A percentile compares a stretch with the other conserved stretches of the same genome.
These are phyloP conservation scores for Electrona antarctica DNA, from an alignment of 2,113 vertebrate genomes.

Conservation along the genomic window DNA sequence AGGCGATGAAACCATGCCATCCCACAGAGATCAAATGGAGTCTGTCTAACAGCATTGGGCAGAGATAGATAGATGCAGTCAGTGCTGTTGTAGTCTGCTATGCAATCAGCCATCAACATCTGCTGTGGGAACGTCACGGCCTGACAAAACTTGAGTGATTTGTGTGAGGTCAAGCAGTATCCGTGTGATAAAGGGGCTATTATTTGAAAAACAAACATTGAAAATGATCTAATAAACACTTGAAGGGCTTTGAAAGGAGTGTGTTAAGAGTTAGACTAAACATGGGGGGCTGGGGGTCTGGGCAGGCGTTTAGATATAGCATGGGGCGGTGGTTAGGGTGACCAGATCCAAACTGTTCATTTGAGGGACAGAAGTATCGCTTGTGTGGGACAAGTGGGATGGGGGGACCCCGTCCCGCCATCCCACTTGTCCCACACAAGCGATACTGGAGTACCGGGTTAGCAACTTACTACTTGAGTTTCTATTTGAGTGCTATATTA, in stretches of 20 bases:
- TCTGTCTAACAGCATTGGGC: slow-evolving; percentile 32
- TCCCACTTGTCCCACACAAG: no score
- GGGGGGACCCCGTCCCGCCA: no score
- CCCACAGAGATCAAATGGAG: slow-evolving; percentile 36
- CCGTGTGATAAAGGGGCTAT: slow-evolving; percentile 40
- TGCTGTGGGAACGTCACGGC: slow-evolving; percentile 52
- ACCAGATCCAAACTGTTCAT: no score
- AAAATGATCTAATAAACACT: slow-evolving; percentile 64
- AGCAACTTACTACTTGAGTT: no score
- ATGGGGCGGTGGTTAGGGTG: neutral
- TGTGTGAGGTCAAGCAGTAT: slow-evolving; percentile 50
- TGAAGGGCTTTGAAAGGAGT: slow-evolving; percentile 45
- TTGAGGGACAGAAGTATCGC: no score
- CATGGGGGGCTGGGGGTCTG: slow-evolving; percentile 38
- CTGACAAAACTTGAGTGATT: slow-evolving; percentile 50
- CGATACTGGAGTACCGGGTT: no score
- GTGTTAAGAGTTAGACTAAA: slow-evolving; percentile 50
- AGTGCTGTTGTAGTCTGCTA: slow-evolving; percentile 5
- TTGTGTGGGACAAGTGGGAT: no score
- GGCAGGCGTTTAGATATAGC: slow-evolving; percentile 28
- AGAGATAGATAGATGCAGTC: slow-evolving; percentile 29
- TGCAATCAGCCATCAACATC: slow-evolving; percentile 37
- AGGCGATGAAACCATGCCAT: slow-evolving; percentile 17
- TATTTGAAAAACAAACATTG: slow-evolving; percentile 57
- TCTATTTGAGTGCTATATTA: no score